Evolutionary conservation across 2,888 invertebrate species (phyloP).

Genomic region (Geotrupes spiniger): DNA sequence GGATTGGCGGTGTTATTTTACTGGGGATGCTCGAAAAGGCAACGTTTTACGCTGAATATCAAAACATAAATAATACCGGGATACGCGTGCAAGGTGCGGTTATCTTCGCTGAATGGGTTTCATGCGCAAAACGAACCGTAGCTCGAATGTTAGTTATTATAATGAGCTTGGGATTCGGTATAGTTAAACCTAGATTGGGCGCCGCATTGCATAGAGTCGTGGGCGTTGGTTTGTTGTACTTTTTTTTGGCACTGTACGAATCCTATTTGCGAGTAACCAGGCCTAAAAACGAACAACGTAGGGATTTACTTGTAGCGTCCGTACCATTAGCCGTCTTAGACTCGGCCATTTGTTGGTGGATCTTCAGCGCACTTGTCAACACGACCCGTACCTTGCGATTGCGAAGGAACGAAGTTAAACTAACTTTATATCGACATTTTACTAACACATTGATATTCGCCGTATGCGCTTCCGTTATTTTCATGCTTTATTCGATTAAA

Average conservation of each 20-base stretch:
- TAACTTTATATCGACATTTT: conserved; percentile 88
- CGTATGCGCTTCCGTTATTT: conserved; percentile 84
- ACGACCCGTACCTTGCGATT: conserved; percentile 87
- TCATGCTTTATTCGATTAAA: conserved; percentile 90
- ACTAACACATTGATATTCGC: conserved; percentile 91
- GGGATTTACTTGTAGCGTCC: conserved; percentile 70
- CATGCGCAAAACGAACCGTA: conserved; percentile 85
- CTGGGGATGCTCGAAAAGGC: conserved; percentile 86
- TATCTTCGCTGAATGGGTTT: conserved; percentile 85
- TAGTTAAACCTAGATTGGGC: conserved; percentile 90
- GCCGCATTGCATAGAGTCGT: conserved; percentile 85
- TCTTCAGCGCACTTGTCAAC: conserved; percentile 81
- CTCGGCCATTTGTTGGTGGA: conserved; percentile 92
- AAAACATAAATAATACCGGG: conserved; percentile 70
- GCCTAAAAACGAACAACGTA: conserved; percentile 61
- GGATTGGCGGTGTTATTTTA: conserved; percentile 90
- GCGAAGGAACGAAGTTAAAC: conserved; percentile 85
- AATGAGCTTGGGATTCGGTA: conserved; percentile 92
- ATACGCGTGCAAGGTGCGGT: conserved; percentile 66
- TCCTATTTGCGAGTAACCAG: conserved; percentile 74
- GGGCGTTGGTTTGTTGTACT: conserved; percentile 80
- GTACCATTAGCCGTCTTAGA: conserved; percentile 85
- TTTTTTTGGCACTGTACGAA: conserved; percentile 80
- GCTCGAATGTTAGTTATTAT: conserved; percentile 93
- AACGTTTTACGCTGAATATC: conserved; percentile 87